These are phyloP conservation scores for Tenthredo scrophulariae DNA, from an alignment of 2,888 invertebrate genomes.

Conservation along the genomic window DNA sequence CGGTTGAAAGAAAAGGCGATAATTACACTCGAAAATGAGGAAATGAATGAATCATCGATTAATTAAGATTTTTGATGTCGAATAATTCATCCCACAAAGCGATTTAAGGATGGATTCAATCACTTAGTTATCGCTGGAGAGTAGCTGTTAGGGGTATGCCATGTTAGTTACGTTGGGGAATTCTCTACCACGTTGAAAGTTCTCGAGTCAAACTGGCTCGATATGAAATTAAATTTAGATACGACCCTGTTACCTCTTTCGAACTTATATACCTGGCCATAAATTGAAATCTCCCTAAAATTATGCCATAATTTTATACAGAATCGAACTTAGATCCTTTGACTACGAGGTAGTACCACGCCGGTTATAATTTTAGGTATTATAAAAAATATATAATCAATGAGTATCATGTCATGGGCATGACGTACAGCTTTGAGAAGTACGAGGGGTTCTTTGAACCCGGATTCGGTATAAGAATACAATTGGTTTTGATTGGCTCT, in stretches of 20 bases:
- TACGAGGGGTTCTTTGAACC: neutral
- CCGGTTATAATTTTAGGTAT: neutral
- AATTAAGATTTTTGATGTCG: neutral
- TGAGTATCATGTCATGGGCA: neutral
- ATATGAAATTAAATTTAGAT: neutral
- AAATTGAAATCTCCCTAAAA: neutral
- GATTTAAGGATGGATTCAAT: neutral
- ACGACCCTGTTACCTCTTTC: neutral
- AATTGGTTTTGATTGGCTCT: conserved; percentile 1
- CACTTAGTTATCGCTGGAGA: neutral
- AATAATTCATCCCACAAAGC: neutral
- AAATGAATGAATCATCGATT: no score
- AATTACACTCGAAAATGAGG: neutral
- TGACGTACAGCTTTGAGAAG: neutral
- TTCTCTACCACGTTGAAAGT: neutral
- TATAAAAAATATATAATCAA: neutral
- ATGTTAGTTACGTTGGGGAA: neutral
- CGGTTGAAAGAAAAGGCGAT: neutral
- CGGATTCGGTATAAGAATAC: neutral
- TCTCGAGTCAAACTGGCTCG: neutral
- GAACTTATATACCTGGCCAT: neutral
- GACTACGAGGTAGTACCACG: neutral
- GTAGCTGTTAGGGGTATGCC: neutral
- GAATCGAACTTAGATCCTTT: neutral
- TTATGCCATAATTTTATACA: neutral